Evolutionary conservation across 2,888 invertebrate species (phyloP), one percentile per base, ranked within the genome.

Genomic region (Piscicola geometra): DNA sequence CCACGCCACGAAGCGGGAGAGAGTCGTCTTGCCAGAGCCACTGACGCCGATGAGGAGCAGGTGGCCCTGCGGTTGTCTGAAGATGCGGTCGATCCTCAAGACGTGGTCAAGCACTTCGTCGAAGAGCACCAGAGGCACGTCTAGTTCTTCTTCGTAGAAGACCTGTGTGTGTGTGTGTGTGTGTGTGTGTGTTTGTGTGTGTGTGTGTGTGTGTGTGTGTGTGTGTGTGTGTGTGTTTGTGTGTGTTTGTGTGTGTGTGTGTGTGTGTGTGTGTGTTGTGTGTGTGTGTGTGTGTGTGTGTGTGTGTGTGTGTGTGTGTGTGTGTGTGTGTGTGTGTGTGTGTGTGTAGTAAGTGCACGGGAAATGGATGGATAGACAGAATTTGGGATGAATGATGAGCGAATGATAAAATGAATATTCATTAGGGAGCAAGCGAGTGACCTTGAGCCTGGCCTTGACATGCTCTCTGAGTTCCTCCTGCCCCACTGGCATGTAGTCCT

Each of bases 101-200:
- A 99, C 98, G 86, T 99, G 99, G 85, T 99, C 99, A 70, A 99
- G 86, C 71, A 99, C 98, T 87, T 99, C 98, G 86, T 99, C 97
- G 86, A 99, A 99, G 56, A 99, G 88, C 52, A 99, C 99, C 56
- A 99, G 88, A 0, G 94, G 97, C 1, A 99, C 99, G 86, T 99
- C 99, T 77, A 99, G 86, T 84, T 99, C 99, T 87, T 99, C 99
- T 86, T 99, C 99, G 85, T 99, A 99, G 88, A 99, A 99, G 69
- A 95, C 91, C 90, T 90, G 82, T 35, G 12, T 21, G 3, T 9
- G 41, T 41, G 41, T 5, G 9, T 9, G 15, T 5, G 41, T 41
- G 41, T 41, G 41, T n/a, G n/a, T n/a, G n/a, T n/a, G 41, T 41
- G 41, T 41, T 41, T 5, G 15, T 41, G n/a, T n/a, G n/a, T n/a